Conservation (phyloP, 1,140 invertebrate genomes). For the Macrosteles quadrilineatus region DNA sequence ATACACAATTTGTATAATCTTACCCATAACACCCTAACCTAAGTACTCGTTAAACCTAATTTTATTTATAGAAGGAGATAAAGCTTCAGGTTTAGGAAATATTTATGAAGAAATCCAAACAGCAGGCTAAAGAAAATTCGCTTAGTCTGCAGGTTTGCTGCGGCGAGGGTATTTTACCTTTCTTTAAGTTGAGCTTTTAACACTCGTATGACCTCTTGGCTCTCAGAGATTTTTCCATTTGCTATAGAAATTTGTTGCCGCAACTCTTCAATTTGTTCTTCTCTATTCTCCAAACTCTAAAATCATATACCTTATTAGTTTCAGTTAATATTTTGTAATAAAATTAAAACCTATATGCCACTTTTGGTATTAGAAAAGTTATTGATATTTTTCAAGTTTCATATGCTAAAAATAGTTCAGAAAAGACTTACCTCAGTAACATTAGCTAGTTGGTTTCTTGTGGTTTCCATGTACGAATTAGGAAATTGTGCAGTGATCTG, state of each 20-base stretch:
- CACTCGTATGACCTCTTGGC: slow-evolving; percentile 56
- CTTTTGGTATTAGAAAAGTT: too few relatives aligned
- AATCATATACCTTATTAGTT: too few relatives aligned
- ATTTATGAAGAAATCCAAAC: too few relatives aligned
- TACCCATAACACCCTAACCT: too few relatives aligned
- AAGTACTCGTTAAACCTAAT: too few relatives aligned
- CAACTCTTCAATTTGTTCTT: slow-evolving; percentile 65
- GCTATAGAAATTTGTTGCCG: slow-evolving; percentile 68
- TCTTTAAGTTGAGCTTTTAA: slow-evolving; percentile 42
- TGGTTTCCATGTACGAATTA: slow-evolving; percentile 10
- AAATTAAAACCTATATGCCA: too few relatives aligned
- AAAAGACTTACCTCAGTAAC: slow-evolving; percentile 30
- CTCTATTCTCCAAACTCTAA: slow-evolving; percentile 59
- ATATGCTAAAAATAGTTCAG: not conserved
- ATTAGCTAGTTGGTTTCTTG: slow-evolving; percentile 33
- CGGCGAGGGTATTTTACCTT: slow-evolving; percentile 35
- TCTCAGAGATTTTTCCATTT: slow-evolving; percentile 66
- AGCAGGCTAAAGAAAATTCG: too few relatives aligned
- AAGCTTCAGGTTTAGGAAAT: too few relatives aligned
- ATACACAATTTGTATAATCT: too few relatives aligned
- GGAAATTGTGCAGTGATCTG: slow-evolving; percentile 15
- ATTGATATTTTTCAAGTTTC: not conserved
- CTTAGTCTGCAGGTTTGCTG: too few relatives aligned
- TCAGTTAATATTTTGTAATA: too few relatives aligned
- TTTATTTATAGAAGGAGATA: too few relatives aligned